phyloP scores from a whole-genome alignment of 2,113 vertebrate genomes.

The Phrynosoma platyrhinos region DNA sequence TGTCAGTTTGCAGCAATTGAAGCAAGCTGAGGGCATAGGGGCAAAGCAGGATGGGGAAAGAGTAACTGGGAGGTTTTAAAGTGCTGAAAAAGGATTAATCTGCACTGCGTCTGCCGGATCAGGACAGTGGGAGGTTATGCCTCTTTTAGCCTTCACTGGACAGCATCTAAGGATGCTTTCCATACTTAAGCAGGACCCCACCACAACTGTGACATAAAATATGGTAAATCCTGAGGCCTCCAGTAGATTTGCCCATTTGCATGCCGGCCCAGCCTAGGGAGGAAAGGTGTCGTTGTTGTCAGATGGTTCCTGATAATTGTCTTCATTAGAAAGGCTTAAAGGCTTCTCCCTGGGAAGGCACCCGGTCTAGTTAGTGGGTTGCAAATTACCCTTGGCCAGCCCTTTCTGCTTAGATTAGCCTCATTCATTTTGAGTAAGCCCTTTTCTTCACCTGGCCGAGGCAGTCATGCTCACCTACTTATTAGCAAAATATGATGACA shows the following conservation, averaged over 20 bases:
- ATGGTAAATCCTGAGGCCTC: too few species aligned
- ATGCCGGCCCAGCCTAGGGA: background rate
- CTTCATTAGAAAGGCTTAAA: background rate
- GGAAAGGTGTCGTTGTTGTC: background rate
- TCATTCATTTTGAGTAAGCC: background rate
- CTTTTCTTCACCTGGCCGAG: background rate
- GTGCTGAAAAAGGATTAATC: too few species aligned
- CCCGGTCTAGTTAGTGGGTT: slow-evolving; percentile 3
- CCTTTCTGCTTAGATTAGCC: background rate
- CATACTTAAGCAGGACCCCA: too few species aligned
- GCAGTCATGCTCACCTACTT: slow-evolving; percentile 15
- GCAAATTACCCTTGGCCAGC: background rate
- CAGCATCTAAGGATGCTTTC: too few species aligned
- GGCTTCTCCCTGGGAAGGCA: background rate
- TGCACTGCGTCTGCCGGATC: too few species aligned
- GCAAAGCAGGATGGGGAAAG: too few species aligned
- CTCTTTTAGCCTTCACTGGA: too few species aligned
- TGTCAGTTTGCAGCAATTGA: too few species aligned
- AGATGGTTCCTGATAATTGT: background rate
- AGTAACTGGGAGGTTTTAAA: too few species aligned
- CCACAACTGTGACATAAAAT: too few species aligned
- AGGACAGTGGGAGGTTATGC: too few species aligned
- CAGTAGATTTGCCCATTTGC: background rate
- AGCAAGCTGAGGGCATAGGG: too few species aligned
- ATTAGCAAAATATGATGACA: slow-evolving; percentile 7